A percentile compares a stretch with the other conserved stretches of the same genome.
Conservation (phyloP, 53 echinoderm and acorn worm species). For the Mesocentrotus franciscanus region DNA sequence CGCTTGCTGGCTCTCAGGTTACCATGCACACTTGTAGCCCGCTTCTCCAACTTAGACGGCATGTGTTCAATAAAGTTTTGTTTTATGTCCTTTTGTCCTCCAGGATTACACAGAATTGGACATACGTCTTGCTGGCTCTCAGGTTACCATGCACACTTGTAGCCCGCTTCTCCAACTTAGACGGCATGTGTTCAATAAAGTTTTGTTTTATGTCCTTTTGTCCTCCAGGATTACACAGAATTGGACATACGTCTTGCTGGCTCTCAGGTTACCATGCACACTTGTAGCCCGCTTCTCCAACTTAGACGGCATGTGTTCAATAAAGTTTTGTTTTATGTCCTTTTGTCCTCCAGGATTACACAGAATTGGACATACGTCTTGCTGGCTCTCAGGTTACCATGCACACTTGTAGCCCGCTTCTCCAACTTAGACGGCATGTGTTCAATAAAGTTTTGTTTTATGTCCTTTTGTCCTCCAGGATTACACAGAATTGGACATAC, state of each 20-base stretch:
- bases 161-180: slow-evolving; percentile 84
- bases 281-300: slow-evolving; percentile 76
- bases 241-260: slow-evolving; percentile 78
- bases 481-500: slow-evolving; percentile 82
- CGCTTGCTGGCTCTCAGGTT: too few species aligned
- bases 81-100: too few species aligned
- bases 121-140: too few species aligned
- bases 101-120: too few species aligned
- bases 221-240: slow-evolving; percentile 75
- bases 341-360: slow-evolving; percentile 67
- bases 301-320: neutral
- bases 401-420: slow-evolving; percentile 74
- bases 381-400: slow-evolving; percentile 89
- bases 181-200: neutral
- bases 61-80: neutral
- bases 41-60: slow-evolving; percentile 79
- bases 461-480: slow-evolving; percentile 67
- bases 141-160: slow-evolving; percentile 81
- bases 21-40: slow-evolving; percentile 82
- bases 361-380: slow-evolving; percentile 77
- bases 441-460: neutral
- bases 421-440: slow-evolving; percentile 67
- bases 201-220: neutral
- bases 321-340: neutral
- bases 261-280: slow-evolving; percentile 91